Base-by-base conservation (phyloP, 2,113 vertebrate species). In the Marmota monax region DNA sequence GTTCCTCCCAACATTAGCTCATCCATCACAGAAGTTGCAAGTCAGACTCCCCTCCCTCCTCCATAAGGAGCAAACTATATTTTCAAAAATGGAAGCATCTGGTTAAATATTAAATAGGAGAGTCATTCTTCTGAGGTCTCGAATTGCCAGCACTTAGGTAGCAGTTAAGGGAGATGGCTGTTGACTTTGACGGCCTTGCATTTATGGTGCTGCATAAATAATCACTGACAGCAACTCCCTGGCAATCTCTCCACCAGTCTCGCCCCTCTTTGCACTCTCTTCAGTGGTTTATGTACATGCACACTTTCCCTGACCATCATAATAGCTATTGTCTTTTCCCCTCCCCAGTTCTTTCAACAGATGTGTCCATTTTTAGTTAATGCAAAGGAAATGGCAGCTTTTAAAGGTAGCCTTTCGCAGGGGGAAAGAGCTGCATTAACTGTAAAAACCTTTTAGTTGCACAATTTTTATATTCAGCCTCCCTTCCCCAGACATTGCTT, bases 381-480 rank as follows among this genome's bases (percentile, higher is more conserved):
- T 97, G 96, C 89, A 79, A 89, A 97, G 97, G 96, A 98, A 98
- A 96, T 97, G 65, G 79, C 94, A 94, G 95, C 96, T 97, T 94
- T 97, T 94, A 97, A 94, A 97, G 93, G 96, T 58, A 95, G 89
- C 72, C 74, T 78, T 89, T 89, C 37, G 10, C 92, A 92, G 73
- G n/a, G 58, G 72, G 85, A 88, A 84, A 93, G 94, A 72, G 65
- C 92, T 92, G 65, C 74, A 89, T 92, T 97, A 97, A 96, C 95
- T 96, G 79, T 93, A 92, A 96, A 96, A 93, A 91, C 92, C 96
- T 97, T 94, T 90, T 84, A 96, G 97, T n/a, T 89, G 89, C 79
- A 56, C 83, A 42, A 1, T 70, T 96, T 92, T 95, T 92, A 93
- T 84, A 86, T 74, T 95, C 83, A 32, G 95, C 56, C 65, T 80